A percentile compares a stretch with the other conserved stretches of the same genome.
Evolutionary conservation across 2,113 vertebrate genomes (phyloP).

Genomic region (Acrocephalus kingi): DNA sequence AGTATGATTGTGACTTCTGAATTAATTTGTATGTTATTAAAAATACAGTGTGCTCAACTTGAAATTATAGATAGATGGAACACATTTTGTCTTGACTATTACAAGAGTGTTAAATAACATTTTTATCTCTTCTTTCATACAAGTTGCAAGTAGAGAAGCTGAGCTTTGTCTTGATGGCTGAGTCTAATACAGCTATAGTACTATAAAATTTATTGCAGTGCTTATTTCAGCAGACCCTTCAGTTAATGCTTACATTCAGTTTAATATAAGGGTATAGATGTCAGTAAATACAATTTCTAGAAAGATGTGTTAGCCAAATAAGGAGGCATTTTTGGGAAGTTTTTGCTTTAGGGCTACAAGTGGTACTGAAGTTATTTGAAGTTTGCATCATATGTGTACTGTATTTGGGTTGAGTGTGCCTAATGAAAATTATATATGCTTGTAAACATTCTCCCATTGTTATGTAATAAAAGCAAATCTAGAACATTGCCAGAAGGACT

Average conservation of each 20-base stretch:
- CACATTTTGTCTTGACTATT: not conserved
- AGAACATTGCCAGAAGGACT: not conserved
- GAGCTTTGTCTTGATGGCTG: not conserved
- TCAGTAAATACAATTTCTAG: not conserved
- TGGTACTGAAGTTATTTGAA: constrained; percentile 16
- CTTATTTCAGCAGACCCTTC: not conserved
- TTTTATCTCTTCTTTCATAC: not conserved
- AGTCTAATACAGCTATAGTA: not conserved
- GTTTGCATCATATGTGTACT: not conserved
- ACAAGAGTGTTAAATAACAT: not conserved
- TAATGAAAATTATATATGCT: constrained; percentile 46
- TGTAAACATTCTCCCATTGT: constrained; percentile 42
- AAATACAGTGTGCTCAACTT: not conserved
- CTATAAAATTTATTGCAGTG: not conserved
- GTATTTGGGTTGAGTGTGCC: not conserved
- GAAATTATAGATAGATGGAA: not conserved
- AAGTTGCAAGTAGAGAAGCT: not conserved
- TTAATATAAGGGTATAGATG: not conserved
- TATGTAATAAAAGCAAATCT: constrained; percentile 28
- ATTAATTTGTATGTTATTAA: not conserved
- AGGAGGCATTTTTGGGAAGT: not conserved
- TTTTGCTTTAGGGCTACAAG: not conserved
- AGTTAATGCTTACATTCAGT: not conserved
- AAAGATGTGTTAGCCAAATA: not conserved
- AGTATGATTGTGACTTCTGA: not conserved